phyloP scores from a whole-genome alignment of 2,888 invertebrate genomes.

The Formica aserva region DNA sequence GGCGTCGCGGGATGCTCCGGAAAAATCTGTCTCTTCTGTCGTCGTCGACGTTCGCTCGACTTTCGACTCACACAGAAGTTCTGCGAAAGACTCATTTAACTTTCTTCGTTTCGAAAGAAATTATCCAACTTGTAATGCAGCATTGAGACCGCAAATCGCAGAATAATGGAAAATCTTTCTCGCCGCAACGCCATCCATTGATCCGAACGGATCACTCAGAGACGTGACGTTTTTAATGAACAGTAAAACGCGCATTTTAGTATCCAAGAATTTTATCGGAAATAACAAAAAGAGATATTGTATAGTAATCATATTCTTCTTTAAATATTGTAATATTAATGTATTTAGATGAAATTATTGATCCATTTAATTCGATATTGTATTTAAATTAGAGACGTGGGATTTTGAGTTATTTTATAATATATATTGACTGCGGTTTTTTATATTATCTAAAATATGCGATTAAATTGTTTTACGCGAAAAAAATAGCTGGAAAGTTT shows the following conservation, averaged over 20 bases:
- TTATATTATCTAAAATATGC: constrained; percentile 9
- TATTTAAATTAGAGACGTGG: background rate
- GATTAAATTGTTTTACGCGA: background rate
- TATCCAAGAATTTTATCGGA: constrained; percentile 13
- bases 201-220: constrained; percentile 41
- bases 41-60: constrained; percentile 60
- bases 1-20: constrained; percentile 56
- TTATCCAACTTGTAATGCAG: constrained; percentile 65
- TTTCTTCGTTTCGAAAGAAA: constrained; percentile 71
- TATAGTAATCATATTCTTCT: background rate
- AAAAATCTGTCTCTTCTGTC: constrained; percentile 75
- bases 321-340: background rate
- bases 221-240: constrained; percentile 48
- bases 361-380: background rate
- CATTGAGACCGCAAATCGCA: constrained; percentile 56
- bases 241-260: background rate
- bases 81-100: constrained; percentile 68
- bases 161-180: constrained; percentile 60
- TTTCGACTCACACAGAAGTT: constrained; percentile 64
- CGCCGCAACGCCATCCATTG: constrained; percentile 40
- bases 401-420: background rate
- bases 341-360: background rate
- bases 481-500: constrained; percentile 1
- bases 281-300: background rate
- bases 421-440: background rate